Conservation (phyloP, 2,113 vertebrate genomes). For the Pollachius pollachius region DNA sequence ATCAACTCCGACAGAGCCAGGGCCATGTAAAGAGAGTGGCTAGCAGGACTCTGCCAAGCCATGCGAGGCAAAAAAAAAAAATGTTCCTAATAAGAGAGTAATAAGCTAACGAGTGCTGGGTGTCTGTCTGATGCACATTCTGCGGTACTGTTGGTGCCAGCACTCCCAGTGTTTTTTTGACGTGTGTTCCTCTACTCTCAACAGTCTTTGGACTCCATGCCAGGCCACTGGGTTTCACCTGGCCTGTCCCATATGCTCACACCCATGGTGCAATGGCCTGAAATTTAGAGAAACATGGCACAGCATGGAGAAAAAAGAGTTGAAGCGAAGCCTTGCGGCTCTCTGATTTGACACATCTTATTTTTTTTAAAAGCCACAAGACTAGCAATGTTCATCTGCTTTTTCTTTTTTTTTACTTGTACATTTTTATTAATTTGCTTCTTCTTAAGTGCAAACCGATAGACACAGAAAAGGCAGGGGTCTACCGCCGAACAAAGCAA, state of each 20-base stretch:
- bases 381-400: conserved; percentile 12
- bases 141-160: conserved; percentile 62
- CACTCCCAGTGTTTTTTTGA: conserved; percentile 54
- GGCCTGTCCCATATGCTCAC: conserved; percentile 58
- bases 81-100: conserved; percentile 75
- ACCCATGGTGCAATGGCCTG: conserved; percentile 43
- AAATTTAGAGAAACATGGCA: conserved; percentile 37
- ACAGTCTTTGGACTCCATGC: conserved; percentile 52
- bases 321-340: conserved; percentile 19
- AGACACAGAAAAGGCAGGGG: conserved; percentile 26
- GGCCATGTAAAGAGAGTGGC: conserved; percentile 69
- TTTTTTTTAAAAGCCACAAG: conserved; percentile 24
- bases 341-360: conserved; percentile 15
- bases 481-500: conserved; percentile 40
- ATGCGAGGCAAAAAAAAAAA: conserved; percentile 72
- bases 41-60: conserved; percentile 67
- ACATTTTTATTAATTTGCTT: not conserved
- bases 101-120: conserved; percentile 67
- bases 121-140: conserved; percentile 63
- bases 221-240: conserved; percentile 65
- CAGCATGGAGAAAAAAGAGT: conserved; percentile 23
- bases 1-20: conserved; percentile 73
- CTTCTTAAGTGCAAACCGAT: conserved; percentile 9
- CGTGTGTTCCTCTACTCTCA: conserved; percentile 49
- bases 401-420: not conserved